Evolutionary conservation across 2,113 vertebrate species (phyloP), one percentile per base, ranked within the genome.

Genomic region (Tenrec ecaudatus): DNA sequence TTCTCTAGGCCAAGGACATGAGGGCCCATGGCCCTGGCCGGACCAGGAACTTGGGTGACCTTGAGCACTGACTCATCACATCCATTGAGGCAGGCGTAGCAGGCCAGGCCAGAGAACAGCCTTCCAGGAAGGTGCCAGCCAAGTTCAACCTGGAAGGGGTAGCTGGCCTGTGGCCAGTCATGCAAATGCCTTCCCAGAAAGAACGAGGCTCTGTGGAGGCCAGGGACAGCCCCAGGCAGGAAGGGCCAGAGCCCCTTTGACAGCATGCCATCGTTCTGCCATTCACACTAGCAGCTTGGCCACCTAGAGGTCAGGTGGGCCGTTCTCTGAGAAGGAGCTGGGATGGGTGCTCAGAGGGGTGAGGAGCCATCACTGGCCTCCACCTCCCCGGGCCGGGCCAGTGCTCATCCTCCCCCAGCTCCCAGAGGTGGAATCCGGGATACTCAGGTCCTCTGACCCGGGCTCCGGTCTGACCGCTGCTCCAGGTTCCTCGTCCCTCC

Each of bases 151-250:
- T 38, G 38, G 29, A 84, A 16, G n/a, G 25, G 3, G 17, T 3
- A 23, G 33, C 53, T 80, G 83, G 57, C 82, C 38, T n/a, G 4
- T 10, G 31, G 25, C 76, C 80, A 71, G 27, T 27, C 87, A 84
- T n/a, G 20, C 60, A 89, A 87, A 95, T 62, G 23, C 76, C 73
- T 96, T 94, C 93, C 91, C 90, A 89, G 94, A 88, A 95, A 53
- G 82, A 89, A 92, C 38, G 22, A 80, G 47, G n/a, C 20, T 19
- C 36, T 1, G n/a, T 22, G 47, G 2, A 38, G 20, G 40, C 17
- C 64, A 23, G 40, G 68, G 88, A 93, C 91, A 89, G 3, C 20
- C 85, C 82, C 62, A 4, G 10, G 29, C 9, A 57, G 78, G 75
- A 89, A 82, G 53, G 23, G 20, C 6, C 15, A 22, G 29, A 6